Base-by-base conservation (phyloP, 2,797 vertebrate species). In the Anabas testudineus region DNA sequence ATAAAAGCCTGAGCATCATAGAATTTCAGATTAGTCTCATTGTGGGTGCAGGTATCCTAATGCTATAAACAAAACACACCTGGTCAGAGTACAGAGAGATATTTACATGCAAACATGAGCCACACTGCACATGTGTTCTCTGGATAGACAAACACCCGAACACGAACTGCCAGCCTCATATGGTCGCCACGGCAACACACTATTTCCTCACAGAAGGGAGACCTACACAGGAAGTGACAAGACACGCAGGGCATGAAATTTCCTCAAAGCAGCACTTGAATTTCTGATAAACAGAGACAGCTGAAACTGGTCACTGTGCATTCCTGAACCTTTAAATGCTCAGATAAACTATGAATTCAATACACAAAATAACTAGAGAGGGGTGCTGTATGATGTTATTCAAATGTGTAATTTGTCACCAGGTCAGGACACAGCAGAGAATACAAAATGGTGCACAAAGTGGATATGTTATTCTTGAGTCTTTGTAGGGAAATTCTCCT, bases 31-130 rank as follows among this genome's bases (percentile, higher is more conserved):
- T 14, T 2, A 51, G 26, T 42, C 21, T 75, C 48, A 26, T 26
- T 4, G 26, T 47, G 48, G 43, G 41, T 37, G 53, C 26, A 13
- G 3, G 3, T 36, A 6, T 53, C 55, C 19, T 52, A 15, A 16
- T 2, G 15, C 9, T 47, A 21, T 19, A 32, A 60, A 43, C 2
- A 58, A 18, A 63, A 41, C 3, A 2, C 10, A n/a, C n/a, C 0
- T 2, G 61, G 55, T 97, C 92, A 99, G 71, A 98, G 94, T 10
- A 99, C 94, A 0, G 94, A 99, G 58, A 96, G 96, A 78, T 99
- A 99, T 94, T 97, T 99, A 94, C 96, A 99, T 68, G 98, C 97
- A 91, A 99, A 97, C 98, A 99, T 99, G 83, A 99, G 93, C 98
- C 98, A 99, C 78, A 99, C 96, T 16, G 97, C 97, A 78, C 97